Evolutionary conservation across 1,140 invertebrate species (phyloP), one percentile per base, ranked within the genome.

Genomic region (Drosophila erecta): DNA sequence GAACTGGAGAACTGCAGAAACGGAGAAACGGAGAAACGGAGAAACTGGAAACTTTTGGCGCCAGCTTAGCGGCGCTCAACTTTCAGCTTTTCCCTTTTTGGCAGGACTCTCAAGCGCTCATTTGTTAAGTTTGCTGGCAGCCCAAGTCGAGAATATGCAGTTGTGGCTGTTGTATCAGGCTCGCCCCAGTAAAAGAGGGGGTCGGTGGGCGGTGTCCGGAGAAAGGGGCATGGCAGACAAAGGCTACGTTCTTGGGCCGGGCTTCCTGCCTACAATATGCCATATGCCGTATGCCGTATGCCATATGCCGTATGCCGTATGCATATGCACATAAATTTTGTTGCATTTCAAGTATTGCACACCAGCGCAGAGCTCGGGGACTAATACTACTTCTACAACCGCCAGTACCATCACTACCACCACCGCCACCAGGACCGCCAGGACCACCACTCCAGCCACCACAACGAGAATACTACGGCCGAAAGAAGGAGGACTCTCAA

Each of bases 291-390:
- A 69, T 83, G 79, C 73, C 75, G 84, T 49, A 83, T 8, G 8
- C 27, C 27, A 64, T 47, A 38, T 60, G 15, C 55, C 55, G 79
- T 61, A 70, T 81, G 79, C 73, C 73, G 78, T 67, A 69, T 83
- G 80, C 80, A 83, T 83, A 83, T 84, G 80, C 77, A 83, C 80
- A 83, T 83, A 83, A 84, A 83, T 83, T 83, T 55, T 43, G 69
- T 72, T 72, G 57, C 70, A 62, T 67, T 67, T 64, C 44, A 46
- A 67, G 64, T 65, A 62, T 35, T 67, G 60, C 64, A 37, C 60
- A 47, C 43, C 47, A 46, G 62, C 44, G 59, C 20, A 43, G 41
- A 17, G 10, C 59, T 41, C 62, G n/a, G 37, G 44, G 24, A 46
- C 54, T 43, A 24, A 20, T 17, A 43, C 17, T 44, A 22, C 40